phyloP scores from a whole-genome alignment of 2,888 invertebrate species.

The Idaea aversata region DNA sequence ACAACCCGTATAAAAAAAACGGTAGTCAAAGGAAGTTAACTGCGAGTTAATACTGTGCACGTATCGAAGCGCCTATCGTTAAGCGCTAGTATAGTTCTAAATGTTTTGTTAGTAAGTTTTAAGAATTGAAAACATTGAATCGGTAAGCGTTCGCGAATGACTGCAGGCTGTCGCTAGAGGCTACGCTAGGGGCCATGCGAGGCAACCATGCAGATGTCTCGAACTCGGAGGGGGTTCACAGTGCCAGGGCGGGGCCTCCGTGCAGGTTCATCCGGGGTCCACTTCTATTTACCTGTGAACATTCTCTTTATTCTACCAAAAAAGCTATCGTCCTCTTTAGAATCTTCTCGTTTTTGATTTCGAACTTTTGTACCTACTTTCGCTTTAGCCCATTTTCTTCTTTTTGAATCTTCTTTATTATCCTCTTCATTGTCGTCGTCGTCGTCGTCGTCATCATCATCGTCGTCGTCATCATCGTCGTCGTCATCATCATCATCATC shows the following conservation, averaged over 20 bases:
- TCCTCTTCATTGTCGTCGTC: conserved; percentile 56
- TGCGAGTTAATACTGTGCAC: conserved; percentile 74
- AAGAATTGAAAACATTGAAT: conserved; percentile 74
- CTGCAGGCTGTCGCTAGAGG: conserved; percentile 83
- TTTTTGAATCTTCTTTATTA: conserved; percentile 67
- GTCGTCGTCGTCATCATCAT: conserved; percentile 61
- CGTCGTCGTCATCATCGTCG: conserved; percentile 48
- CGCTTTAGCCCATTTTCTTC: conserved; percentile 38
- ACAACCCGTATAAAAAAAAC: conserved; percentile 71
- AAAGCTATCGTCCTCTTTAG: conserved; percentile 73
- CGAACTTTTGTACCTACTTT: conserved; percentile 44
- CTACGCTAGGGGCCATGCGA: conserved; percentile 68
- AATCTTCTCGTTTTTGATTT: conserved; percentile 60
- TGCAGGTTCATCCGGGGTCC: conserved; percentile 63
- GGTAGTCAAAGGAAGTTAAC: conserved; percentile 65
- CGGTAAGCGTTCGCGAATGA: conserved; percentile 80
- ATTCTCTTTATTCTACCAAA: conserved; percentile 76
- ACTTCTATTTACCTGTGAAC: conserved; percentile 75
- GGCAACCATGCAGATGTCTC: conserved; percentile 78
- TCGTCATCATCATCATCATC: conserved; percentile 66
- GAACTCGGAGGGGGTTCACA: conserved; percentile 44
- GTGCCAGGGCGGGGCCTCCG: conserved; percentile 50
- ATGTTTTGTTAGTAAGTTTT: conserved; percentile 74
- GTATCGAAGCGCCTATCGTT: conserved; percentile 60
- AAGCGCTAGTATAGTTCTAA: conserved; percentile 68